Percentiles rank a stretch among this genome's conserved stretches.
Evolutionary conservation across 2,797 vertebrate genomes (phyloP).

Genomic region (Rachycentron canadum): DNA sequence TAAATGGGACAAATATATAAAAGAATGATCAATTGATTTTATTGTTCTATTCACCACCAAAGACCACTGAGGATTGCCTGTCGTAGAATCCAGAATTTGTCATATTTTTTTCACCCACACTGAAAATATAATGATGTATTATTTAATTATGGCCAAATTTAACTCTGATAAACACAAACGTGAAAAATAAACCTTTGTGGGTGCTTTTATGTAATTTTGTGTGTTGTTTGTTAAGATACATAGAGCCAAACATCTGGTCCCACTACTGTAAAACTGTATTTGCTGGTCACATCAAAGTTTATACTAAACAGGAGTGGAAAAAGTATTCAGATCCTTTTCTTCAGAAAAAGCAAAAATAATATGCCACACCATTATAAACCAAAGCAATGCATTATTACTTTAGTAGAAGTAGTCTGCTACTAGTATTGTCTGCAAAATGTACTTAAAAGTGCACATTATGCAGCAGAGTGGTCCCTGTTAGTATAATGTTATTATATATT

Average conservation of each 20-base stretch:
- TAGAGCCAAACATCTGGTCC: neutral
- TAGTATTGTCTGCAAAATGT: neutral
- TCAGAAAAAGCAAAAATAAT: neutral
- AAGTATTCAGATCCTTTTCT: neutral
- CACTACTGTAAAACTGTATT: neutral
- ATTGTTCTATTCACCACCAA: neutral
- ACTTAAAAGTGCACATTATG: neutral
- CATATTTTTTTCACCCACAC: neutral
- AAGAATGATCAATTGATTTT: neutral
- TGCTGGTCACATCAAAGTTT: neutral
- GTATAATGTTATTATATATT: neutral
- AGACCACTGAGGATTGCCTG: neutral
- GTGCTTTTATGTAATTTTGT: neutral
- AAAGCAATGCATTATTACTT: neutral
- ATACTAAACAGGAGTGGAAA: neutral
- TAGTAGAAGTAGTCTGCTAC: neutral
- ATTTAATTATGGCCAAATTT: neutral
- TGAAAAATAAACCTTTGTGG: neutral
- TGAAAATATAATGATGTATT: too few species aligned
- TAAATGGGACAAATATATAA: neutral
- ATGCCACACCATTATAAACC: neutral
- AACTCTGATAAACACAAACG: neutral
- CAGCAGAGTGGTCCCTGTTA: neutral
- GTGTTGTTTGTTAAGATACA: neutral
- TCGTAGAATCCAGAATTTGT: neutral